phyloP scores from a whole-genome alignment of 2,797 vertebrate species.

The Tiaroga cobitis region DNA sequence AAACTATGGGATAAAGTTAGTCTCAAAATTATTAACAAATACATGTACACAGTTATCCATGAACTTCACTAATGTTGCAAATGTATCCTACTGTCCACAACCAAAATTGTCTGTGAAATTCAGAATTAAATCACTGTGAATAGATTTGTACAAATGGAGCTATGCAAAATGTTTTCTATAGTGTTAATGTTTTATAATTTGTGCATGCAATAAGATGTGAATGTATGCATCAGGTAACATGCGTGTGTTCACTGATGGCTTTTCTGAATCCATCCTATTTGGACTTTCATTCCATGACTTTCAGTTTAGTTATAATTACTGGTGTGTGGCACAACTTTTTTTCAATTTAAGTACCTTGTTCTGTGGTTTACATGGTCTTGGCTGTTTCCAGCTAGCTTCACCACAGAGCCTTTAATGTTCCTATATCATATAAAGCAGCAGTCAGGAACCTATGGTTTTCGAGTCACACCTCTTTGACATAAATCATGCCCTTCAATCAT shows the following conservation, averaged over 20 bases:
- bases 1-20: neutral
- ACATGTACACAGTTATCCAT: neutral
- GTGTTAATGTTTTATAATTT: neutral
- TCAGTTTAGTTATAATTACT: neutral
- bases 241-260: neutral
- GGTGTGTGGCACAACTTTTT: no score
- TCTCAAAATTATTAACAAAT: neutral
- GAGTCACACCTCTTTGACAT: neutral
- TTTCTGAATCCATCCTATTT: neutral
- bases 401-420: no score
- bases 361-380: no score
- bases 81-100: no score
- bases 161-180: neutral
- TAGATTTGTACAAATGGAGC: neutral
- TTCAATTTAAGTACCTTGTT: no score
- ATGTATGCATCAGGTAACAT: neutral
- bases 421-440: no score
- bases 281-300: neutral
- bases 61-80: neutral
- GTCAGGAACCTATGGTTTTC: no score
- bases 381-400: no score
- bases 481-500: no score
- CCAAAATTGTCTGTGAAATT: neutral
- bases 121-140: neutral
- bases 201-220: neutral